phyloP scores from a whole-genome alignment of 1,140 invertebrate genomes.

The Augochlora pura region DNA sequence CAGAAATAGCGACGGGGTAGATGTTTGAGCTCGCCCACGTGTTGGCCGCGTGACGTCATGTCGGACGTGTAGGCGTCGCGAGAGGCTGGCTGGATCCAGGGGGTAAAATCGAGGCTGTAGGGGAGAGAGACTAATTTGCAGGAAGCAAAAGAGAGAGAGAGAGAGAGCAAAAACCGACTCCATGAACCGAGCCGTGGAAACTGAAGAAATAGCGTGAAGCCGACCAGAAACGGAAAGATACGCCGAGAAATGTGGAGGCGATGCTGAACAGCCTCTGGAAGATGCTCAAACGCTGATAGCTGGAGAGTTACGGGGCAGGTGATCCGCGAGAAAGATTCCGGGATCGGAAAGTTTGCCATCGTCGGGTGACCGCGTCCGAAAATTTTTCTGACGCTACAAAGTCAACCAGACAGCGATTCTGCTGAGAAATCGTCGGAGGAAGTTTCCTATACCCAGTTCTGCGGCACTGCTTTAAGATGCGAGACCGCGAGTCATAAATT shows the following conservation, averaged over 20 bases:
- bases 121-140: neutral
- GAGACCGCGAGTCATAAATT: too few species aligned
- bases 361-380: neutral
- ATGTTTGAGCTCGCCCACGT: conserved; percentile 77
- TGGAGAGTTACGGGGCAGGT: neutral
- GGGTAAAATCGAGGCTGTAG: neutral
- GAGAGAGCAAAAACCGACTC: neutral
- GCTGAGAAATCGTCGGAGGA: too few species aligned
- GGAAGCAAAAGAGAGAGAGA: neutral
- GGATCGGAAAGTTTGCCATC: neutral
- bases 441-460: too few species aligned
- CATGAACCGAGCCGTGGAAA: neutral
- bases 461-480: too few species aligned
- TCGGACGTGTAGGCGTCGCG: conserved; percentile 68
- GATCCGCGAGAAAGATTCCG: neutral
- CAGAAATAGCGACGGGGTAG: conserved; percentile 49
- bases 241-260: conserved; percentile 45
- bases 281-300: conserved; percentile 46
- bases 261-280: conserved; percentile 39
- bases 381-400: neutral
- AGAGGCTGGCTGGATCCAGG: conserved; percentile 15
- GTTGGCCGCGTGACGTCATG: conserved; percentile 74
- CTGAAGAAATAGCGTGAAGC: neutral
- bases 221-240: conserved; percentile 55
- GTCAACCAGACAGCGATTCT: too few species aligned